Percentiles rank a stretch among this genome's conserved stretches.
Conservation (phyloP, 1,140 invertebrate species). For the Prorops nasuta region DNA sequence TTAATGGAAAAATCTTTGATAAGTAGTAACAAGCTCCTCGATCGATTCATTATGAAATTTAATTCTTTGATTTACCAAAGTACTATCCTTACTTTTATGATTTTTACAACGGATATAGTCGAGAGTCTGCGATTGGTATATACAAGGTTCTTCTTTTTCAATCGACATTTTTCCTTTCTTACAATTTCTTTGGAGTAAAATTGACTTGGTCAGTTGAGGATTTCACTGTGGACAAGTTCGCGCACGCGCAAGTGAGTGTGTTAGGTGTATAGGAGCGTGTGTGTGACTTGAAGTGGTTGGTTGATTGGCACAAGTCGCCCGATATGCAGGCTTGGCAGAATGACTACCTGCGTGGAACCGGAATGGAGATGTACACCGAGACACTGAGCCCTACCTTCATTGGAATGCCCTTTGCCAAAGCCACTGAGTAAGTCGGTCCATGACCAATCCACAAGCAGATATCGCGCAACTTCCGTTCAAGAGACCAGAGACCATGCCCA, state of each 20-base stretch:
- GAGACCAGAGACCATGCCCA: too few relatives aligned
- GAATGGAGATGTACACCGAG: slow-evolving; percentile 99
- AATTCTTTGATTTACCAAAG: too few relatives aligned
- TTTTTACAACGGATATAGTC: too few relatives aligned
- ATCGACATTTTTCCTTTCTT: too few relatives aligned
- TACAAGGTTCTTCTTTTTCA: too few relatives aligned
- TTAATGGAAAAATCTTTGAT: too few relatives aligned
- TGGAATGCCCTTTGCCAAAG: slow-evolving; percentile 95
- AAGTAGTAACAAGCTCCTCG: too few relatives aligned
- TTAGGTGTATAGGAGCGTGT: slow-evolving; percentile 54
- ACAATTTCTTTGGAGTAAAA: too few relatives aligned
- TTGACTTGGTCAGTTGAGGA: too few relatives aligned
- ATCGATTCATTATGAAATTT: too few relatives aligned
- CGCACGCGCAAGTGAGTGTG: slow-evolving; percentile 24
- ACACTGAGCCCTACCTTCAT: slow-evolving; percentile 94
- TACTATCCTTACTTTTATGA: too few relatives aligned
- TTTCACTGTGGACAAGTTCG: slow-evolving; percentile 23
- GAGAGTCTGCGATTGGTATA: too few relatives aligned
- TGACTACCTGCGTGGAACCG: slow-evolving; percentile 96
- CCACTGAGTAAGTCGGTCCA: slow-evolving; percentile 90
- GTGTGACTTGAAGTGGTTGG: slow-evolving; percentile 55
- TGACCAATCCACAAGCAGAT: slow-evolving; percentile 38
- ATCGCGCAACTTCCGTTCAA: slow-evolving; percentile 30
- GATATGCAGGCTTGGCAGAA: slow-evolving; percentile 97
- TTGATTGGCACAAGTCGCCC: slow-evolving; percentile 72